Percentiles rank a stretch among this genome's conserved stretches.
Evolutionary conservation across 23 tunicate species (phyloP).

Genomic region (Aplidium turbinatum): DNA sequence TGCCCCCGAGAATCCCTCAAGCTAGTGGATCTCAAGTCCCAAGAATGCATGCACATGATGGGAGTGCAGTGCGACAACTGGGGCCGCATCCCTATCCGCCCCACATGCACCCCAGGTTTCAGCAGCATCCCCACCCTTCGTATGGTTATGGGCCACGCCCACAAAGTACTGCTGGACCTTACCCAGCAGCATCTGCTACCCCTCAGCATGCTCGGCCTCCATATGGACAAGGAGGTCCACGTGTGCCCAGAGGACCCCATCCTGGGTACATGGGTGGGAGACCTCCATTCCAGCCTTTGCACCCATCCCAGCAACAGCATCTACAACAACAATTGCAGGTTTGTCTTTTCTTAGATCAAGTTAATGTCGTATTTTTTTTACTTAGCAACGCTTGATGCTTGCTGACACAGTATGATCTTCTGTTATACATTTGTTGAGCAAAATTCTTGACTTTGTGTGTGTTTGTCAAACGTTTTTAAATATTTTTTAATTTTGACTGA

Average conservation of each 20-base stretch:
- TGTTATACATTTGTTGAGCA: too few species aligned
- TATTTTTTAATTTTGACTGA: too few species aligned
- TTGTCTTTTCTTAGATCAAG: too few species aligned
- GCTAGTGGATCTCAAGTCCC: slow-evolving; percentile 16
- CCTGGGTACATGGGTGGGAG: slow-evolving; percentile 57
- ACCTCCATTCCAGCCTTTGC: slow-evolving; percentile 29
- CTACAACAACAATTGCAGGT: slow-evolving; percentile 68
- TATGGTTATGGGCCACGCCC: slow-evolving; percentile 47
- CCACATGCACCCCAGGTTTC: slow-evolving; percentile 35
- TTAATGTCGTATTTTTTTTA: too few species aligned
- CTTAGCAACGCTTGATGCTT: too few species aligned
- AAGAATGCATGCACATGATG: slow-evolving; percentile 50
- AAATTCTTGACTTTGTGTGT: too few species aligned
- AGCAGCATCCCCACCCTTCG: slow-evolving; percentile 31
- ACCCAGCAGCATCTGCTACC: slow-evolving; percentile 47
- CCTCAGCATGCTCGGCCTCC: slow-evolving; percentile 46
- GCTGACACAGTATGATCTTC: too few species aligned
- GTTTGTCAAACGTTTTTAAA: too few species aligned
- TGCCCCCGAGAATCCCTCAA: slow-evolving; percentile 14
- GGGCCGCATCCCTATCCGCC: slow-evolving; percentile 33
- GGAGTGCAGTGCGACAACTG: slow-evolving; percentile 33
- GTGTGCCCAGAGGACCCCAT: slow-evolving; percentile 36
- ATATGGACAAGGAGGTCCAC: slow-evolving; percentile 46
- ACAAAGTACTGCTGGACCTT: slow-evolving; percentile 34
- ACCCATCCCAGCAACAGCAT: slow-evolving; percentile 59